Conservation (phyloP, 2,113 vertebrate species). For the Nematolebias whitei region DNA sequence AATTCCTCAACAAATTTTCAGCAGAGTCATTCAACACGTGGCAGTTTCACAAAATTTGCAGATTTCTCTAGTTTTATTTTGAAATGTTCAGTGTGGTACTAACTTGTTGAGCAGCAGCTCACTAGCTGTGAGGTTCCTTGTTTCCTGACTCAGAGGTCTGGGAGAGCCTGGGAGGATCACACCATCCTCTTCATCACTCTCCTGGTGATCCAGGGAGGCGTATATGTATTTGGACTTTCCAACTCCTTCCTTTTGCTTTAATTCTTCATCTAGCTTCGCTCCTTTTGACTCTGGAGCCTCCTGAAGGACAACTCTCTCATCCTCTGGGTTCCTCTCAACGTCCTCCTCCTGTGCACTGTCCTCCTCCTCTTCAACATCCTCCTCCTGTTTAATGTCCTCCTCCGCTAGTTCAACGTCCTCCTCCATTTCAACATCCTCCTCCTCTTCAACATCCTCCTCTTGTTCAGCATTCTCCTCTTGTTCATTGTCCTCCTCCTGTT, state of each 20-base stretch:
- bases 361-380: no score
- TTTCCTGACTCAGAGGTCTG: slow-evolving; percentile 62
- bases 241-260: slow-evolving; percentile 6
- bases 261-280: slow-evolving; percentile 19
- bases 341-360: background rate
- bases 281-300: slow-evolving; percentile 1
- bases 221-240: slow-evolving; percentile 18
- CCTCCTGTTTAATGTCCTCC: background rate
- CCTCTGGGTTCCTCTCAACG: slow-evolving; percentile 2
- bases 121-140: slow-evolving; percentile 73
- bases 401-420: slow-evolving; percentile 3
- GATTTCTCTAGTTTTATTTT: background rate
- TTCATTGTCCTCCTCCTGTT: no score
- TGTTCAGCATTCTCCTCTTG: no score
- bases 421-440: no score
- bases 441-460: no score
- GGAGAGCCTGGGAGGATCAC: slow-evolving; percentile 50
- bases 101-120: slow-evolving; percentile 81
- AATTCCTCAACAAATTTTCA: background rate
- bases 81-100: slow-evolving; percentile 37
- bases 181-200: slow-evolving; percentile 44
- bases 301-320: slow-evolving; percentile 3
- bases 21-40: background rate
- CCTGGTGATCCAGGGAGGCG: slow-evolving; percentile 39
- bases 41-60: no score